phyloP scores from a whole-genome alignment of 2,113 vertebrate genomes.

The Columba janthina region DNA sequence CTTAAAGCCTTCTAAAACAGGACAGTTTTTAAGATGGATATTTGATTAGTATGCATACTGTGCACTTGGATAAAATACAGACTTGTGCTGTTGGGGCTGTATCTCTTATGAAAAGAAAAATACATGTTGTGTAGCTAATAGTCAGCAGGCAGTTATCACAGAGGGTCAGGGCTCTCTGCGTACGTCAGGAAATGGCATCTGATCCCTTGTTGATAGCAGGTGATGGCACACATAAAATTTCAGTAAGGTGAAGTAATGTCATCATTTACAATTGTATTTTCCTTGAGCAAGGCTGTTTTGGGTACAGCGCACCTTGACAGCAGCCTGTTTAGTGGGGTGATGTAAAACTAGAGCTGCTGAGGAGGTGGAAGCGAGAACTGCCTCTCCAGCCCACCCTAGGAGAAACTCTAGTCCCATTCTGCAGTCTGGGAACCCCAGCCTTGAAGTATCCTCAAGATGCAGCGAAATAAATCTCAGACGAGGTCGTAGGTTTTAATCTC shows the following conservation, averaged over 20 bases:
- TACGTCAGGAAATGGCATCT: background rate
- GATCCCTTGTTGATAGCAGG: background rate
- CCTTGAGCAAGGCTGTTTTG: slow-evolving; percentile 10
- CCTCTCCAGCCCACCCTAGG: background rate
- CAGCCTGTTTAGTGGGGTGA: background rate
- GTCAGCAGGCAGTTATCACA: background rate
- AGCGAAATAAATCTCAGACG: background rate
- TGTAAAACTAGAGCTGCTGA: background rate
- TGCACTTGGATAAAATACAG: background rate
- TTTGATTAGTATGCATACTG: background rate
- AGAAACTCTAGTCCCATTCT: background rate
- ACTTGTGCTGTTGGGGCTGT: background rate
- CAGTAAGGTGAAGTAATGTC: background rate
- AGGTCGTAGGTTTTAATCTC: background rate
- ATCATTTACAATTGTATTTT: slow-evolving; percentile 3
- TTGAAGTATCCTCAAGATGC: background rate
- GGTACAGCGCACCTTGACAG: background rate
- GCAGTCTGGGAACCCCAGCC: background rate
- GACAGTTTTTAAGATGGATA: background rate
- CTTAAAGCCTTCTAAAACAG: background rate
- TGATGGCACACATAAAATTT: background rate
- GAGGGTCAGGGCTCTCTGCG: background rate
- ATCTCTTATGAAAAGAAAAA: background rate
- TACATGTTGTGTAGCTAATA: background rate
- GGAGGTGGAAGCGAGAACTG: rapidly evolving